phyloP scores from a whole-genome alignment of 2,888 invertebrate genomes.

The Spatulosminthurus flaviceps region DNA sequence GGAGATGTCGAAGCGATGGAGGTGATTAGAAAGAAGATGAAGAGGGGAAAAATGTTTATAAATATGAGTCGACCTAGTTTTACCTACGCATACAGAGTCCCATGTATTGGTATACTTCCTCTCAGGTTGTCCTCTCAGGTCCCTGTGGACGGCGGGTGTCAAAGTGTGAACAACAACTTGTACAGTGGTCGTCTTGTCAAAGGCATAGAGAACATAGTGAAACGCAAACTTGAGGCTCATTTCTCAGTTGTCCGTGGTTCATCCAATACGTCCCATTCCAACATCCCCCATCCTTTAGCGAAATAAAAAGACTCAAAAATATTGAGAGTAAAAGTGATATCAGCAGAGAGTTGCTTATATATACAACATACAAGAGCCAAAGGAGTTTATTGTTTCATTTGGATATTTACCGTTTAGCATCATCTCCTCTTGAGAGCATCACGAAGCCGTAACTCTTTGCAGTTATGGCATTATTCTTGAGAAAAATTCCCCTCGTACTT shows the following conservation, averaged over 20 bases:
- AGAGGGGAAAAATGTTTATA: conserved; percentile 34
- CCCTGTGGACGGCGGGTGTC: conserved; percentile 14
- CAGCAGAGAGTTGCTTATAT: neutral
- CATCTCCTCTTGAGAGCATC: no score
- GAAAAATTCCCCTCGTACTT: conserved; percentile 28
- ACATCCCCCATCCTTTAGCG: neutral
- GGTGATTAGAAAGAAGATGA: neutral
- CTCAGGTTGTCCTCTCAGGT: neutral
- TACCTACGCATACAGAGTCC: neutral
- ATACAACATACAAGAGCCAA: neutral
- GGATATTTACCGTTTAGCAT: neutral
- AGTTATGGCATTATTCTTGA: conserved; percentile 27
- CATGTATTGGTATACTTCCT: conserved; percentile 5
- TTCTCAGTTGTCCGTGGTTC: conserved; percentile 31
- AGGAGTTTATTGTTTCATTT: neutral
- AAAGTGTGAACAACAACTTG: conserved; percentile 20
- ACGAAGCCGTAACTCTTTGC: neutral
- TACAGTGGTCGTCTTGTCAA: conserved; percentile 21
- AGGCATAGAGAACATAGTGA: neutral
- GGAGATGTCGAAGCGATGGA: conserved; percentile 8
- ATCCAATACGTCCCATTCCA: neutral
- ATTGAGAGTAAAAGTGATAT: neutral
- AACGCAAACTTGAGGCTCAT: neutral
- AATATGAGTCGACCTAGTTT: conserved; percentile 42
- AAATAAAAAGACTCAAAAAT: neutral